Base-by-base conservation (phyloP, 1,140 invertebrate species). In the Zaprionus inermis region DNA sequence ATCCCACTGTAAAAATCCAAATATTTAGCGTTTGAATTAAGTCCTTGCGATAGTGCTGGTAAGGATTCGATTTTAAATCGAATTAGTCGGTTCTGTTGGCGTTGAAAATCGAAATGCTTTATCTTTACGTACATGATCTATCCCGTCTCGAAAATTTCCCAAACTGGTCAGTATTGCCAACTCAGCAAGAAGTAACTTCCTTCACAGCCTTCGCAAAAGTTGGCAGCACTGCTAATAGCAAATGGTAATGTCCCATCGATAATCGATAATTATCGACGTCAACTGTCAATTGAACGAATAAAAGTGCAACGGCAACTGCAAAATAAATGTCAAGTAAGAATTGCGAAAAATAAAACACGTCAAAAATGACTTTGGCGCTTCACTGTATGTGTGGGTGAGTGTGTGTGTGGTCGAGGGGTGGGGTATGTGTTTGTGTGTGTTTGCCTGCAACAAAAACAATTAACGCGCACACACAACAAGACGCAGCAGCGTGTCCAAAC, bases 311-410 rank as follows among this genome's bases (percentile, higher is more conserved):
- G 59, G 16, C 32, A 57, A 64, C 24, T 30, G 46, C 22, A 65
- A 56, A 65, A 46, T 55, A 54, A 54, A 58, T 51, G 67, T 51
- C 44, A 64, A 70, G 22, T 60, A 38, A 66, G 61, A 73, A 70
- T 51, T 67, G 61, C 60, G 64, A 71, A 74, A 75, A 71, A 82
- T 67, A 81, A 82, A 76, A 65, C 59, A 74, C 54, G 72, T 75
- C 66, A 67, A 64, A 67, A 49, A 79, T 63, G 63, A 67, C 68
- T 54, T 44, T 49, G 34, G 14, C 51, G 22, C 24, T 24, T 54
- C 38, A 30, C 18, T 32, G 18, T 36, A 10, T 66, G 41, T 20
- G 44, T 22, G 41, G 2, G 16, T 20, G 34, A 24, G 44, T 20
- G 34, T 14, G n/a, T 51, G 28, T 46, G 24, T 36, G 60, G 46